Percentiles rank a stretch among this genome's conserved stretches.
These are phyloP conservation scores for Cliona cf. orientalis DNA, from an alignment of 37 sponge, comb jelly and placozoan species.

Conservation along the genomic window DNA sequence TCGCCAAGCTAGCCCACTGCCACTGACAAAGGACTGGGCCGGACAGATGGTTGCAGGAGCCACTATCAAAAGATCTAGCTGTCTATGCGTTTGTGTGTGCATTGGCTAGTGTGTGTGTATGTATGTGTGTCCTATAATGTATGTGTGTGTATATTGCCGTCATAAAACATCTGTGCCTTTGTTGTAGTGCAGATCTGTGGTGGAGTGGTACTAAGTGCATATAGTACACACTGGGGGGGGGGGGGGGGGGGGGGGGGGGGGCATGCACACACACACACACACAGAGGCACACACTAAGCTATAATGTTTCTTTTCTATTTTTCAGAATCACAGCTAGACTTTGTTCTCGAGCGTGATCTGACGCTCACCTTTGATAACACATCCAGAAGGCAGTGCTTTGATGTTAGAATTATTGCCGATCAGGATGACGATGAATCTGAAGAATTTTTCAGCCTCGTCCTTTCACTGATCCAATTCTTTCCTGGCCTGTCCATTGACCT, in stretches of 20 bases:
- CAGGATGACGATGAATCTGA: conserved; percentile 7
- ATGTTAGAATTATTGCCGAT: conserved; percentile 9
- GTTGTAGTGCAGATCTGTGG: neutral
- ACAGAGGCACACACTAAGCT: no score
- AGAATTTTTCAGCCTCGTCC: neutral
- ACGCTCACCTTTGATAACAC: conserved; percentile 4
- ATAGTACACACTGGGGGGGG: neutral
- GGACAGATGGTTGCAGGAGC: no score
- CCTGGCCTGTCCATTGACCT: no score
- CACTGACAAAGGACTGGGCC: no score
- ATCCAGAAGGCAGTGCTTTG: neutral
- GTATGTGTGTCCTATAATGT: no score
- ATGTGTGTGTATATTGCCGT: no score
- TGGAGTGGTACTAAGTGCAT: neutral
- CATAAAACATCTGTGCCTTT: no score
- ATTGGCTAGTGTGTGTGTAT: no score
- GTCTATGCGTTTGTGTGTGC: no score
- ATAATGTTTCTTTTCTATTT: neutral
- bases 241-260: neutral
- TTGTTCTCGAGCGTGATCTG: neutral
- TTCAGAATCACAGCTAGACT: conserved; percentile 5
- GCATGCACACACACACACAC: neutral
- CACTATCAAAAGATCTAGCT: no score
- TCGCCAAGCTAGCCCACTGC: no score
- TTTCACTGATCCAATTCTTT: no score